These are phyloP conservation scores for Sebastes vulpes DNA, from an alignment of 2,797 vertebrate genomes.

Conservation along the genomic window DNA sequence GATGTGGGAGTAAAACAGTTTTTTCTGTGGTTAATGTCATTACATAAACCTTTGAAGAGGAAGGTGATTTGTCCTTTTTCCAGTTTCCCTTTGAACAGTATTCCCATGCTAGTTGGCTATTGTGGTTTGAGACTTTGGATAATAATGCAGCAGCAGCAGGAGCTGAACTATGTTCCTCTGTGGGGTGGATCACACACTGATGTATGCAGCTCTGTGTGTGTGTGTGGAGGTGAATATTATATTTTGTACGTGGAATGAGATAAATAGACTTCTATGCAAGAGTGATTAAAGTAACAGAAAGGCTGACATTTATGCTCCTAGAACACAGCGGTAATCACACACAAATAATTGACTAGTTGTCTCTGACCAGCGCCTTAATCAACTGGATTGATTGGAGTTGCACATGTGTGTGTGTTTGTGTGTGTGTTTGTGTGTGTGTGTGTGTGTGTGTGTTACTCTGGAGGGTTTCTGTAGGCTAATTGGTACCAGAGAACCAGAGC, in stretches of 20 bases:
- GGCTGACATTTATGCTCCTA: constrained; percentile 24
- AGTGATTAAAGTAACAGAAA: constrained; percentile 42
- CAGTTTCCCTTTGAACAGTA: background rate
- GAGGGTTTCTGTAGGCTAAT: constrained; percentile 18
- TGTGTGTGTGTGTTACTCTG: background rate
- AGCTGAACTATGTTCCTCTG: background rate
- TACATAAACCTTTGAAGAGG: background rate
- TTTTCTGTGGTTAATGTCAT: background rate
- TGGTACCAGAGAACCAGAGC: constrained; percentile 13
- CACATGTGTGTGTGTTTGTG: background rate
- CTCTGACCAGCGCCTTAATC: constrained; percentile 45
- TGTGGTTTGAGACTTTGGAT: constrained; percentile 11
- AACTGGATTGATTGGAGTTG: constrained; percentile 41
- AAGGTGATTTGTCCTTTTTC: background rate
- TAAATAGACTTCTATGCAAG: constrained; percentile 13
- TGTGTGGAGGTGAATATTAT: background rate
- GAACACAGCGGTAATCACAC: constrained; percentile 6
- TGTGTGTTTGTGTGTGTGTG: background rate
- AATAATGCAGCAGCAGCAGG: background rate
- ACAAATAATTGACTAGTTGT: constrained; percentile 39
- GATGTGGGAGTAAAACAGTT: background rate
- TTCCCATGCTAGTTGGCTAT: background rate
- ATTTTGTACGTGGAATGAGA: background rate
- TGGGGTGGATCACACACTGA: background rate
- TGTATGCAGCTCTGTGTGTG: background rate